Percentiles rank a stretch among this genome's conserved stretches.
Evolutionary conservation across 2,888 invertebrate species (phyloP).

Genomic region (Lordiphosa andalusiaca): DNA sequence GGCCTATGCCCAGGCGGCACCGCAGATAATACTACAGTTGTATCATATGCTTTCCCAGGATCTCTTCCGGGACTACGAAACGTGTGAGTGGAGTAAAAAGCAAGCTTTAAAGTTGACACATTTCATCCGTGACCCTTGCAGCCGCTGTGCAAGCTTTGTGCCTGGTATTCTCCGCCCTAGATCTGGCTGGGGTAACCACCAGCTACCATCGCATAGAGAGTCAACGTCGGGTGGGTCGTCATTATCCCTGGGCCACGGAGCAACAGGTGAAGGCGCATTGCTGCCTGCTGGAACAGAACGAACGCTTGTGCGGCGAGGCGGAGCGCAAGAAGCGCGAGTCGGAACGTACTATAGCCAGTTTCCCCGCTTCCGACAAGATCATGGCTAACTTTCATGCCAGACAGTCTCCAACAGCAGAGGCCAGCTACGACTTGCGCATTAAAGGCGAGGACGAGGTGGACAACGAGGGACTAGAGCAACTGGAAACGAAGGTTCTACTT

Average conservation of each 20-base stretch:
- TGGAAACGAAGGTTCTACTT: slow-evolving; percentile 58
- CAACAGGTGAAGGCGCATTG: slow-evolving; percentile 72
- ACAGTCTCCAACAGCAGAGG: slow-evolving; percentile 1
- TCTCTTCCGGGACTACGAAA: slow-evolving; percentile 83
- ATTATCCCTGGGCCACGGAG: slow-evolving; percentile 86
- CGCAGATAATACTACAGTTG: slow-evolving; percentile 85
- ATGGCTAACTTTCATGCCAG: slow-evolving; percentile 72
- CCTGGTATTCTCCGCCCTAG: slow-evolving; percentile 85
- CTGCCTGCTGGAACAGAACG: slow-evolving; percentile 58
- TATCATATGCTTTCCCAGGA: slow-evolving; percentile 84
- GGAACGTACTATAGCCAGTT: slow-evolving; percentile 65
- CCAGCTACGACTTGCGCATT: slow-evolving; percentile 52
- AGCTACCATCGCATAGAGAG: slow-evolving; percentile 89
- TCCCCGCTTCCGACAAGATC: slow-evolving; percentile 78
- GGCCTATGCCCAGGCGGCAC: slow-evolving; percentile 88
- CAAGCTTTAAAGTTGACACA: not conserved
- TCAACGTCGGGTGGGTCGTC: slow-evolving; percentile 86
- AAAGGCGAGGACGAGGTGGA: slow-evolving; percentile 67
- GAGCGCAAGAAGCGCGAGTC: slow-evolving; percentile 64
- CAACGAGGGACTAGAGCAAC: slow-evolving; percentile 50
- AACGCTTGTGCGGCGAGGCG: slow-evolving; percentile 60
- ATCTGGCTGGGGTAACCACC: slow-evolving; percentile 86
- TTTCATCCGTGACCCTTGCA: slow-evolving; percentile 76
- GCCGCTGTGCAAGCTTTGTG: slow-evolving; percentile 86
- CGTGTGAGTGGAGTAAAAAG: slow-evolving; percentile 82